These are phyloP conservation scores for Linnaemya vulpina DNA, from an alignment of 2,888 invertebrate genomes.

Conservation along the genomic window DNA sequence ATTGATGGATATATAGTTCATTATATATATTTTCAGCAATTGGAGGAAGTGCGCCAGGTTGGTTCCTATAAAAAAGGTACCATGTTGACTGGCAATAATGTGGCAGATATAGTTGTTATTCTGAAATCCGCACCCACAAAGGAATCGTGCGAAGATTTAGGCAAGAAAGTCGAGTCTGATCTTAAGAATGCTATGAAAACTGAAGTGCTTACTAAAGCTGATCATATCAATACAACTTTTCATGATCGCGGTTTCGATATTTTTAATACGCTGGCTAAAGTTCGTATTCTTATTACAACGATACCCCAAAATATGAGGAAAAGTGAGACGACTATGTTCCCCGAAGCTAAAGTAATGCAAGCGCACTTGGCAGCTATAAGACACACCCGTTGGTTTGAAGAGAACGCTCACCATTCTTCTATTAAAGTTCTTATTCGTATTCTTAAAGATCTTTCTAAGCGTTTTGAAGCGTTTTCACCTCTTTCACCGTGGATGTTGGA, in stretches of 20 bases:
- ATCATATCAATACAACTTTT: conserved; percentile 83
- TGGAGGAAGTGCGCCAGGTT: conserved; percentile 97
- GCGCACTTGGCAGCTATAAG: conserved; percentile 96
- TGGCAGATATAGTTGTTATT: conserved; percentile 98
- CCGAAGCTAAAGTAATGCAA: conserved; percentile 90
- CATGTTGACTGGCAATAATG: conserved; percentile 96
- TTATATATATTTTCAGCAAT: conserved; percentile 85
- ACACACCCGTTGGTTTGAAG: conserved; percentile 99
- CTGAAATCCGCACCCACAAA: conserved; percentile 97
- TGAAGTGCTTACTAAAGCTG: conserved; percentile 86
- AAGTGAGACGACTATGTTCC: conserved; percentile 93
- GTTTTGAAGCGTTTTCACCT: conserved; percentile 95
- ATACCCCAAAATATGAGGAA: conserved; percentile 96
- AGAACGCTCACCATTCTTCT: conserved; percentile 98
- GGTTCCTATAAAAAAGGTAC: conserved; percentile 99
- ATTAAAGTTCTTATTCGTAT: conserved; percentile 97
- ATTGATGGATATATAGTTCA: background rate
- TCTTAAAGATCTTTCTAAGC: conserved; percentile 93
- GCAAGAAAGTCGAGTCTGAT: conserved; percentile 93
- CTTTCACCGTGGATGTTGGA: conserved; percentile 99
- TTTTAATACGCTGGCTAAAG: conserved; percentile 91
- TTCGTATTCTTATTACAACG: conserved; percentile 95
- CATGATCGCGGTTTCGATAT: conserved; percentile 95
- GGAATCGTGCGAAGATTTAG: conserved; percentile 96
- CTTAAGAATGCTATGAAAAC: conserved; percentile 89